Evolutionary conservation across 1,140 invertebrate species (phyloP), one percentile per base, ranked within the genome.

Genomic region (Leptopilina clavipes): DNA sequence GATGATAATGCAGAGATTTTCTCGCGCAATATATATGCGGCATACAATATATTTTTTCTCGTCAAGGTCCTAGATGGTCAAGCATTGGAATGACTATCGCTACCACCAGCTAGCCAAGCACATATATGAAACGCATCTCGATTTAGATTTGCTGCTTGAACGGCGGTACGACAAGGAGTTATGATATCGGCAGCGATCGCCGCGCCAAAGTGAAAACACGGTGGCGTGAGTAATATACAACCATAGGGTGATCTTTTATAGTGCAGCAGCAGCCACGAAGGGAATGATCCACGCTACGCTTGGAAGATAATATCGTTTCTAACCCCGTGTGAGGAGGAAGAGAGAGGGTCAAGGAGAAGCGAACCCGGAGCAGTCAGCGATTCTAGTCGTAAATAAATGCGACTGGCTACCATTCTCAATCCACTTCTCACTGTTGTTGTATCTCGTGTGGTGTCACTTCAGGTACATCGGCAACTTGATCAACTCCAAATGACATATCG

Each of bases 151-250:
- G 84, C 86, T 85, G 83, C 79, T 83, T 82, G 84, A 88, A 86
- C 83, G 83, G 79, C 86, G 87, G 83, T 86, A 87, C 86, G 89
- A 90, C 89, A 90, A 87, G 88, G 89, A 90, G 88, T 90, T 90
- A 90, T 90, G 89, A 90, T 90, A 90, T 90, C 89, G 86, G 89
- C 82, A 81, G 77, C 88, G 89, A 90, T 90, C 89, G 86, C 85
- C 80, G 85, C 81, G 86, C 88, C 87, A 89, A n/a, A 90, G 89
- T 90, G 89, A 90, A 90, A 90, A 90, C 86, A 89, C 87, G 84
- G 84, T 89, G 89, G 87, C 87, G 88, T 90, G 89, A 90, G 89
- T 90, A 90, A 90, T 90, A 90, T 90, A 89, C 88, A 89, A 88
- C 84, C 85, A 84, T 84, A 85, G 86, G 86, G 84, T 86, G 87